Base-by-base conservation (phyloP, 2,113 vertebrate species). In the Sula dactylatra region DNA sequence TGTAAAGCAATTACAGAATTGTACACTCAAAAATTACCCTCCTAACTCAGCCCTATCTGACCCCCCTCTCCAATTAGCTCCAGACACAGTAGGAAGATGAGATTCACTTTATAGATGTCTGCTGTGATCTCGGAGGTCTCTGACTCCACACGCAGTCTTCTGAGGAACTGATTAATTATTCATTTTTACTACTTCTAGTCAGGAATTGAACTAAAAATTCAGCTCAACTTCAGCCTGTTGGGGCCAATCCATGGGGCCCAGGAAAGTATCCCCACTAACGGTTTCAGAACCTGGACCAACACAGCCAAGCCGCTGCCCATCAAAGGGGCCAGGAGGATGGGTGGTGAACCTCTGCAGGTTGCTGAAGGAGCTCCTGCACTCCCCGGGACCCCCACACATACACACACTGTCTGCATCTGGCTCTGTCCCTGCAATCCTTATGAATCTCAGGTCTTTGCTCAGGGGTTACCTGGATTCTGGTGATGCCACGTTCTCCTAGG, bases 321-420 rank as follows among this genome's bases (percentile, higher is more conserved):
- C 61, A 12, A 38, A 32, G 25, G 31, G 24, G 3, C 0, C 3
- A 50, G 55, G 32, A 67, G 29, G 13, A 21, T 1, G 13, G 15
- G 21, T 22, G n/a, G 17, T 42, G 40, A 73, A 52, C 34, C 1
- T n/a, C 10, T 4, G 1, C 11, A 4, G 18, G 58, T 26, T 56
- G 49, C 67, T 42, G 38, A 11, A 76, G 56, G 8, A 59, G 25
- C 34, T 18, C 16, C 40, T 65, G 34, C 45, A 4, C 29, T 6
- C 22, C 59, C 29, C 55, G 26, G n/a, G 8, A 5, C 8, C 21
- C 47, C 29, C 49, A 1, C 3, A 7, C 7, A 3, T 11, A 26
- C 0, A 3, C 9, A 11, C 4, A 0, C 29, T 6, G 19, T 7
- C 8, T 2, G 20, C 47, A 5, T 10, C 65, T 15, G 36, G 44